Percentiles rank a stretch among this genome's conserved stretches.
Conservation (phyloP, 2,888 invertebrate genomes). For the Apotomis betuletana region DNA sequence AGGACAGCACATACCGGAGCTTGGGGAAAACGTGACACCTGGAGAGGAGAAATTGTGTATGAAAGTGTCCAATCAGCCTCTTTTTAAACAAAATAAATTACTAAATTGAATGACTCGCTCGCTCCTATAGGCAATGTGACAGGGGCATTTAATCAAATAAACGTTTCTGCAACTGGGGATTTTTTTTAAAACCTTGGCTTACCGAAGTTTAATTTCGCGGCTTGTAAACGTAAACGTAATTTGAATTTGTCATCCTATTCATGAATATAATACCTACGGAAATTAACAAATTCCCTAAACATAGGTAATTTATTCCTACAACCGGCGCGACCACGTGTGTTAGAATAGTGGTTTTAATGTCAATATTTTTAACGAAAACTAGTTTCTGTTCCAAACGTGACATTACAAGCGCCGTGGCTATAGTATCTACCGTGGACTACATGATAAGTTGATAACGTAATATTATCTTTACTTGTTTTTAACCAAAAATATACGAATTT, state of each 20-base stretch:
- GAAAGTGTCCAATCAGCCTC: too few relatives aligned
- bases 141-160: too few relatives aligned
- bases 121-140: too few relatives aligned
- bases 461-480: slow-evolving; percentile 25
- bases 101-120: too few relatives aligned
- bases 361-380: slow-evolving; percentile 31
- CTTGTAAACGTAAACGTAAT: too few relatives aligned
- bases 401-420: neutral
- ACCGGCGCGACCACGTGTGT: slow-evolving; percentile 32
- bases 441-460: slow-evolving; percentile 14
- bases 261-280: too few relatives aligned
- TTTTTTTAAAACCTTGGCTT: too few relatives aligned
- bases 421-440: neutral
- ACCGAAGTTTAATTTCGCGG: neutral
- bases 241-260: neutral
- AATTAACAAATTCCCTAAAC: neutral
- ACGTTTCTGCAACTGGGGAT: too few relatives aligned
- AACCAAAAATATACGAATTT: slow-evolving; percentile 1
- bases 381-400: slow-evolving; percentile 23
- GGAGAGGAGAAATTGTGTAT: too few relatives aligned
- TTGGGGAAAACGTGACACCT: too few relatives aligned
- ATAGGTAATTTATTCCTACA: slow-evolving; percentile 10
- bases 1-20: too few relatives aligned
- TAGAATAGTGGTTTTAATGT: slow-evolving; percentile 19
- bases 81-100: too few relatives aligned